Evolutionary conservation across 2,113 vertebrate genomes (phyloP).

Genomic region (Theropithecus gelada): DNA sequence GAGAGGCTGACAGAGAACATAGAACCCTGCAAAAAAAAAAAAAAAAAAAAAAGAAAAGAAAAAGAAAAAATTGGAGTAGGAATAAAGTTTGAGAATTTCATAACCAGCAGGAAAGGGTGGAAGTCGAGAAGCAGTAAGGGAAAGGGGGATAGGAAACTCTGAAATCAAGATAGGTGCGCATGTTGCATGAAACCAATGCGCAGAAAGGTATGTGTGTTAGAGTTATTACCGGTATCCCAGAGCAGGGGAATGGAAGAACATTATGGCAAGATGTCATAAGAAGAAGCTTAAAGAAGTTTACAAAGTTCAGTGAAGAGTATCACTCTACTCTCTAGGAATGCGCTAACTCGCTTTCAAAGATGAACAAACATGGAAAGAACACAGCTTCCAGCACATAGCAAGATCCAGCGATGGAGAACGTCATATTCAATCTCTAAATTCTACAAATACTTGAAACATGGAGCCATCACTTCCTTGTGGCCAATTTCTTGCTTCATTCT

Average conservation of each 20-base stretch:
- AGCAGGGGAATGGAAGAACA: background rate
- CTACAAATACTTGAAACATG: background rate
- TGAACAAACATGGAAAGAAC: background rate
- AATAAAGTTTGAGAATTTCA: background rate
- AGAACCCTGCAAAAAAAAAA: background rate
- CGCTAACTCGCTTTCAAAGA: background rate
- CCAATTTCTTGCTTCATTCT: background rate
- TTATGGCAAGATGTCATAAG: background rate
- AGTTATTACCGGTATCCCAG: background rate
- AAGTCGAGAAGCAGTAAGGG: background rate
- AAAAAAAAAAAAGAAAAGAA: no score
- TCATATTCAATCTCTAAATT: background rate
- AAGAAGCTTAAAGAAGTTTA: background rate
- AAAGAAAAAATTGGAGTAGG: background rate
- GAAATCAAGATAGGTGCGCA: background rate
- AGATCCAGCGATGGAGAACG: accelerated
- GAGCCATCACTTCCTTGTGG: background rate
- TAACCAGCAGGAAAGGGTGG: background rate
- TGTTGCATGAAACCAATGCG: background rate
- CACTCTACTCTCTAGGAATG: no score
- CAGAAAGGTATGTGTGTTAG: no score
- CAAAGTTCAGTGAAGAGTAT: background rate
- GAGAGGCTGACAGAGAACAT: background rate
- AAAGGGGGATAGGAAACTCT: accelerated
- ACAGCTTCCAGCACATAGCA: background rate